phyloP scores from a whole-genome alignment of 2,888 invertebrate species.

The Epistrophella euchroma region DNA sequence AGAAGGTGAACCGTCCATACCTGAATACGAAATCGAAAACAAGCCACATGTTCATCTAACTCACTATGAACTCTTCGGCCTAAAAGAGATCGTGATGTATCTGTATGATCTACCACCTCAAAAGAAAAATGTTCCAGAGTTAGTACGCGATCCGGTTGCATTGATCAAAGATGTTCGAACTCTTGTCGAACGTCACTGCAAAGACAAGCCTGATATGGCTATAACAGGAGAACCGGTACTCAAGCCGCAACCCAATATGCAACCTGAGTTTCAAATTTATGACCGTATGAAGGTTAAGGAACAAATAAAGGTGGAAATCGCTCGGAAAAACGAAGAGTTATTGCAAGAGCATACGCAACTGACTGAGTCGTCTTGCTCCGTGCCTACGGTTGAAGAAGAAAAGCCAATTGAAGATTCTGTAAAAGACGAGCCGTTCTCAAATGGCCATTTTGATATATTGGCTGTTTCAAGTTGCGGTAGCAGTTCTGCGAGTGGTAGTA shows the following conservation, averaged over 20 bases:
- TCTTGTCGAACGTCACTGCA: slow-evolving; percentile 93
- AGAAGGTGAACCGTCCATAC: slow-evolving; percentile 83
- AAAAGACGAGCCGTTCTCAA: slow-evolving; percentile 62
- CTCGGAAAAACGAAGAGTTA: slow-evolving; percentile 80
- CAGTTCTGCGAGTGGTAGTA: slow-evolving; percentile 62
- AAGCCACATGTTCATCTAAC: slow-evolving; percentile 89
- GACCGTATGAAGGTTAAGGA: slow-evolving; percentile 82
- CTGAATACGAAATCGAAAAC: slow-evolving; percentile 80
- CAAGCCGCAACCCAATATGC: slow-evolving; percentile 80
- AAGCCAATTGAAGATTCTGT: slow-evolving; percentile 39
- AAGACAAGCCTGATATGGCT: slow-evolving; percentile 93
- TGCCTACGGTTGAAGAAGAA: slow-evolving; percentile 49
- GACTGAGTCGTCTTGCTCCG: slow-evolving; percentile 56
- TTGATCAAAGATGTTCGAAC: slow-evolving; percentile 95
- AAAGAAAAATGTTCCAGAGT: slow-evolving; percentile 95
- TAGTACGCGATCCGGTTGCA: slow-evolving; percentile 94
- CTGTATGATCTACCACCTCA: slow-evolving; percentile 94
- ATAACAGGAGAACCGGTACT: slow-evolving; percentile 93
- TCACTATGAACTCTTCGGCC: slow-evolving; percentile 91
- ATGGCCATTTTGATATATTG: slow-evolving; percentile 61
- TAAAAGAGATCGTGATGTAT: slow-evolving; percentile 96
- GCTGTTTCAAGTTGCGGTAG: slow-evolving; percentile 64
- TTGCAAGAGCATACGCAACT: slow-evolving; percentile 78
- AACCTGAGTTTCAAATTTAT: slow-evolving; percentile 79
- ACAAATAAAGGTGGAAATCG: slow-evolving; percentile 82